phyloP scores from a whole-genome alignment of 2,888 invertebrate species.

The Atethmia centrago region DNA sequence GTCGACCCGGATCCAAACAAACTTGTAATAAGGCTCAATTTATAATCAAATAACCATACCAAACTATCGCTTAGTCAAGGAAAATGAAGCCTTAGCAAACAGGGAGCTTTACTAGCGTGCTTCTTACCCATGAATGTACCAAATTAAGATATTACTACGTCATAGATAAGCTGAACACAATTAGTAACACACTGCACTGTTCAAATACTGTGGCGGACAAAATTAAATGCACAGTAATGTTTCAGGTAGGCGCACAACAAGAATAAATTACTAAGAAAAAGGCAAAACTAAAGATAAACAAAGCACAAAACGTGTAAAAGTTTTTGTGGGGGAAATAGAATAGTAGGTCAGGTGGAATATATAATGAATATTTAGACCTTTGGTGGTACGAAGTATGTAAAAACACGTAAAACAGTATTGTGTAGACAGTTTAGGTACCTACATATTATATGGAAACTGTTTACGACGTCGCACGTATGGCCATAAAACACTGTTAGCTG shows the following conservation, averaged over 20 bases:
- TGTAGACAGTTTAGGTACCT: neutral
- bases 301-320: conserved; percentile 32
- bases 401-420: conserved; percentile 15
- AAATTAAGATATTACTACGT: conserved; percentile 28
- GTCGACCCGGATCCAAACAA: no score
- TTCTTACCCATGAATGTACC: conserved; percentile 7
- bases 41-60: no score
- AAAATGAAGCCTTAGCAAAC: conserved; percentile 9
- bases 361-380: conserved; percentile 23
- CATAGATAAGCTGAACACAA: conserved; percentile 34
- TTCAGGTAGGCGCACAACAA: no score
- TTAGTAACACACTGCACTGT: conserved; percentile 5
- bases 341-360: conserved; percentile 38
- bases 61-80: neutral
- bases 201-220: neutral
- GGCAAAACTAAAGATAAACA: conserved; percentile 29
- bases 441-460: conserved; percentile 7
- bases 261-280: conserved; percentile 26
- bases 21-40: neutral
- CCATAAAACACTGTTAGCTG: conserved; percentile 18
- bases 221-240: conserved; percentile 23
- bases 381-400: neutral
- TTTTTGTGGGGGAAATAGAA: conserved; percentile 23
- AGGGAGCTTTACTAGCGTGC: conserved; percentile 29
- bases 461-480: conserved; percentile 16